Base-by-base conservation (phyloP, 2,113 vertebrate species). In the Mastomys natalensis region DNA sequence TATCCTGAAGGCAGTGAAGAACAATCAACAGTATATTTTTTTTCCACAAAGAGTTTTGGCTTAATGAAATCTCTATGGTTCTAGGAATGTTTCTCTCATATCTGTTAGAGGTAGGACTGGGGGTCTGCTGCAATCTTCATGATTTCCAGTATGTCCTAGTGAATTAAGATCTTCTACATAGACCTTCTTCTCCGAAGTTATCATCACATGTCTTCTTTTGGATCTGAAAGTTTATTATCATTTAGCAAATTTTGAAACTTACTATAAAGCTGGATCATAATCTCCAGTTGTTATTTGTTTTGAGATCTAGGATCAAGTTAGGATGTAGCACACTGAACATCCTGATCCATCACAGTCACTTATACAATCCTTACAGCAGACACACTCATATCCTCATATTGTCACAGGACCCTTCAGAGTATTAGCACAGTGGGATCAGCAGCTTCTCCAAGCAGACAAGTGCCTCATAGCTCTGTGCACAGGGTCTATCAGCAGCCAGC, bases 301-400 rank as follows among this genome's bases (percentile, higher is more conserved):
- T 99, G 2, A 99, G 97, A 62, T 99, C 99, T 97, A 99, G 99
- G 91, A 99, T 99, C 99, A 99, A 26, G 99, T 98, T 62, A 99
- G 99, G 51, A 99, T 81, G 29, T 96, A 98, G 98, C 99, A 99
- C 89, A 99, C 98, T 0, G 99, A 99, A 88, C 99, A 99, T 80
- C 98, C 98, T 0, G 89, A 98, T 94, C 99, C 99, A 92, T 99
- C 96, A 31, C 89, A 98, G 87, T 98, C 98, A 16, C 98, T 98
- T 48, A 99, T 98, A 5, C 99, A 99, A 43, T 97, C 97, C 96
- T 99, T 98, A 98, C 99, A 99, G 90, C 99, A 99, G 97, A 99
- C 97, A 97, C 99, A 99, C 43, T 99, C 99, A 95, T 99, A 99
- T 40, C 98, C 97, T 62, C 99, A 99, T 70, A 99, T 98, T 95